Evolutionary conservation across 2,113 vertebrate species (phyloP).

Genomic region (Carollia perspicillata): DNA sequence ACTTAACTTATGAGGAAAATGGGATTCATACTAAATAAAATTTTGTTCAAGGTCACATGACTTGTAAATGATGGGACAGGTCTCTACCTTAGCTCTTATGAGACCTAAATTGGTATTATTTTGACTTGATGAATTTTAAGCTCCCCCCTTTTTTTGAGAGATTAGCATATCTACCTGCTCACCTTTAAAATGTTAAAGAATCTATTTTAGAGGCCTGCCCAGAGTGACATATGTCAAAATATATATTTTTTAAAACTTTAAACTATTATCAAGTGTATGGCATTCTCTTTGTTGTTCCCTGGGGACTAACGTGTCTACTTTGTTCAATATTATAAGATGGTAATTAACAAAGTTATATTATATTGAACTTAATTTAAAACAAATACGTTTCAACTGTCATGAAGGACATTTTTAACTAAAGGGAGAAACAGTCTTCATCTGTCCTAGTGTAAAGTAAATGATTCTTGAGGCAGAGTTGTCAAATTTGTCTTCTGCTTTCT

Average conservation of each 20-base stretch:
- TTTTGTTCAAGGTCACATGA: not conserved
- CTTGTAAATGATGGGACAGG: not conserved
- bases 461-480: not conserved
- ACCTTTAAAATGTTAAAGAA: not conserved
- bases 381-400: not conserved
- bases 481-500: not conserved
- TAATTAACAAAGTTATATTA: not conserved
- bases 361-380: not conserved
- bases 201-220: not conserved
- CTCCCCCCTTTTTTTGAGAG: not conserved
- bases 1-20: not conserved
- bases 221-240: conserved; percentile 6
- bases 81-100: not conserved
- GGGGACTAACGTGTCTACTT: not conserved
- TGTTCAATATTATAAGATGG: not conserved
- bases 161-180: not conserved
- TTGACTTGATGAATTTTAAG: not conserved
- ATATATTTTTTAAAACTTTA: not conserved
- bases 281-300: not conserved
- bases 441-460: not conserved
- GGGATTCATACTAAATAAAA: not conserved
- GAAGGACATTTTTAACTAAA: conserved; percentile 13
- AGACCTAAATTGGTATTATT: not conserved
- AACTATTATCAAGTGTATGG: not conserved
- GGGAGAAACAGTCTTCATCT: not conserved